Conservation (phyloP, 2,888 invertebrate species). For the Spialia ferax region DNA sequence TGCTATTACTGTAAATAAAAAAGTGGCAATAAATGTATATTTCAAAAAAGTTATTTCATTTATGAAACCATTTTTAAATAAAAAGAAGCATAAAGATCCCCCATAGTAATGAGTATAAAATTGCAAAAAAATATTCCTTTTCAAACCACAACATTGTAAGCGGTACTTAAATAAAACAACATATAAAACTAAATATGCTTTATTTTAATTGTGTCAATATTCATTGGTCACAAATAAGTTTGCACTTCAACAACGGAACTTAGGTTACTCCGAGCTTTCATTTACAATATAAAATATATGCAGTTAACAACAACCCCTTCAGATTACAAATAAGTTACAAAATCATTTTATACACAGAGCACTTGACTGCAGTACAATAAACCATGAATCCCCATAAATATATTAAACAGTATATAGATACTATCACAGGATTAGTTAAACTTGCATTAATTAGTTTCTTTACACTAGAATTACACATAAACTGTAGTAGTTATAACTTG, state of each 20-base stretch:
- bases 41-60: too few species aligned
- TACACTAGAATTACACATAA: background rate
- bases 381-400: conserved; percentile 24
- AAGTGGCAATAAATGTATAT: too few species aligned
- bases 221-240: conserved; percentile 81
- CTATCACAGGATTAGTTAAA: background rate
- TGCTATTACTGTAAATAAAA: too few species aligned
- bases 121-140: too few species aligned
- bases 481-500: background rate
- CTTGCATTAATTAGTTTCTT: background rate
- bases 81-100: too few species aligned
- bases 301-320: conserved; percentile 77
- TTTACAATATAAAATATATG: conserved; percentile 81
- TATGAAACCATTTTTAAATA: background rate
- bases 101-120: too few species aligned
- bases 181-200: conserved; percentile 84
- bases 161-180: conserved; percentile 50
- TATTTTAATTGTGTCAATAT: conserved; percentile 83
- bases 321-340: conserved; percentile 64
- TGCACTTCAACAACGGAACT: conserved; percentile 71
- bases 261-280: conserved; percentile 64
- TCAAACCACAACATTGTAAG: too few species aligned
- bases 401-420: conserved; percentile 2
- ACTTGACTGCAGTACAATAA: conserved; percentile 43
- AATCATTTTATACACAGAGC: conserved; percentile 59